Evolutionary conservation across 2,888 invertebrate genomes (phyloP).

Genomic region (Andrena chrysosceles): DNA sequence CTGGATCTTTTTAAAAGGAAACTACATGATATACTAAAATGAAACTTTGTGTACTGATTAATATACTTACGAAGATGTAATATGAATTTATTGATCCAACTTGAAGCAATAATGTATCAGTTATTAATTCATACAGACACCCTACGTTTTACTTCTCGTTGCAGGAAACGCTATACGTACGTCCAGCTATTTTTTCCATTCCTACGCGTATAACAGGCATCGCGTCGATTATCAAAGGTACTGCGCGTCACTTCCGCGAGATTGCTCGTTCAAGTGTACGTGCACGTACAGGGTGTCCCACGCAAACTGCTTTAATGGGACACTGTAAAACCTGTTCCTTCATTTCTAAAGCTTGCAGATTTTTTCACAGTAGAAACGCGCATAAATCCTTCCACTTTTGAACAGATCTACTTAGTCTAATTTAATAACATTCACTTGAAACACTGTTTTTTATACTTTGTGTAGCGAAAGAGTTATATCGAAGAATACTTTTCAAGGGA

Average conservation of each 20-base stretch:
- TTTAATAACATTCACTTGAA: no score
- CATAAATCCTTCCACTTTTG: no score
- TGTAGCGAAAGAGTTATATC: no score
- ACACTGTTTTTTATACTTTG: no score
- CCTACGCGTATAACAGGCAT: neutral
- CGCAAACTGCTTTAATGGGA: neutral
- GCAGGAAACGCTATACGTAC: neutral
- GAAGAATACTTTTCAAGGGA: no score
- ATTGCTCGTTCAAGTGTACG: neutral
- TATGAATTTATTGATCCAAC: neutral
- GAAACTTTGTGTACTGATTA: no score
- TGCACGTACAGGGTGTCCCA: neutral
- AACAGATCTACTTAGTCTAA: no score
- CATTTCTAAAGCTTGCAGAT: no score
- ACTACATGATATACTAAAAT: no score
- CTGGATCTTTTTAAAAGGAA: no score
- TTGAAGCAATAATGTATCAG: neutral
- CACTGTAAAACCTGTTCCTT: no score
- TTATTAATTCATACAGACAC: neutral
- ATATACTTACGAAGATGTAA: neutral
- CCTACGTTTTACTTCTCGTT: neutral
- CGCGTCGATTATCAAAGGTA: neutral
- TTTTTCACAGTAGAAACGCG: no score
- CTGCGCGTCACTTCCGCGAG: neutral
- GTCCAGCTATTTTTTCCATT: neutral